Evolutionary conservation across 2,888 invertebrate genomes (phyloP).

Genomic region (Meta bourneti): DNA sequence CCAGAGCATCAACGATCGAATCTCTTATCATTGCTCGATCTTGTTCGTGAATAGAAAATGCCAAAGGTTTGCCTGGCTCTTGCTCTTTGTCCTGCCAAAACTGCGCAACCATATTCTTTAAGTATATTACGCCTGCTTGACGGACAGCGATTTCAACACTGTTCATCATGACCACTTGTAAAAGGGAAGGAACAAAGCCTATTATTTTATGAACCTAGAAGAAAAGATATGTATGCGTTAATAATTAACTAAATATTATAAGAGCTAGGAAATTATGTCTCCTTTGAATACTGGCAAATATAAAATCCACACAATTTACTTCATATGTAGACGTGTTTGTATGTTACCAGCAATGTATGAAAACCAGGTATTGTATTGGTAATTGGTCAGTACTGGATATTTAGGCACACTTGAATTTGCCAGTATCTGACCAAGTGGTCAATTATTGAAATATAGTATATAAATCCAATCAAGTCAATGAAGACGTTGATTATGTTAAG

Average conservation of each 20-base stretch:
- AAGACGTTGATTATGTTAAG: too few species aligned
- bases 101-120: conserved; percentile 94
- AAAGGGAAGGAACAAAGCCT: conserved; percentile 94
- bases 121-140: conserved; percentile 97
- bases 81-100: conserved; percentile 90
- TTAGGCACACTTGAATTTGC: too few species aligned
- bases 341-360: too few species aligned
- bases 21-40: conserved; percentile 95
- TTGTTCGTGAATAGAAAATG: conserved; percentile 95
- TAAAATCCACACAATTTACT: too few species aligned
- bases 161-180: conserved; percentile 94
- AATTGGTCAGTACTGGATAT: too few species aligned
- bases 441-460: too few species aligned
- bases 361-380: too few species aligned
- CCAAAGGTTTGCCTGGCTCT: conserved; percentile 82
- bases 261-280: neutral
- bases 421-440: too few species aligned
- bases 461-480: too few species aligned
- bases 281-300: neutral
- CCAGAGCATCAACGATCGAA: conserved; percentile 96
- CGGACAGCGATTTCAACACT: conserved; percentile 92
- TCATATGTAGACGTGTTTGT: too few species aligned
- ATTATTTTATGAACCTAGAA: conserved; percentile 94
- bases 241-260: neutral
- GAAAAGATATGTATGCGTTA: neutral